Evolutionary conservation across 2,113 vertebrate genomes (phyloP).

Genomic region (Neolamprologus hecqui): DNA sequence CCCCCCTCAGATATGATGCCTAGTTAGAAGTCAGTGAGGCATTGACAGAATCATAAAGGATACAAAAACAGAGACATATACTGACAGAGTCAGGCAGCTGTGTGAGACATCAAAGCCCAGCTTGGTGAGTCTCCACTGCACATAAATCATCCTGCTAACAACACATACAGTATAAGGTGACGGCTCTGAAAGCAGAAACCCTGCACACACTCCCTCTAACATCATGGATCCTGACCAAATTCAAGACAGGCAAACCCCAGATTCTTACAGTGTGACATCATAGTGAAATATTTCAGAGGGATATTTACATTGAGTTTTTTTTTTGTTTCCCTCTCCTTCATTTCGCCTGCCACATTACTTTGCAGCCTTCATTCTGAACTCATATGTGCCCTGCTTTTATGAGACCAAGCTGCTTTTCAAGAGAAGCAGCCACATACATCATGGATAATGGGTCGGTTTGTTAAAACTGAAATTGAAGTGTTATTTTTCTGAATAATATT

Average conservation of each 20-base stretch:
- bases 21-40: background rate
- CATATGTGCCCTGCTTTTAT: background rate
- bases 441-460: background rate
- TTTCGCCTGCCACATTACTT: background rate
- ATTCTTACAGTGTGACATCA: background rate
- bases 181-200: background rate
- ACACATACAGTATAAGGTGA: constrained; percentile 33
- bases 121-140: background rate
- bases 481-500: background rate
- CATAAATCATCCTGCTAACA: constrained; percentile 43
- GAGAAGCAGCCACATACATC: background rate
- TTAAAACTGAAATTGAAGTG: background rate
- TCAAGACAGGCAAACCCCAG: background rate
- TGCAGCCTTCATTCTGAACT: background rate
- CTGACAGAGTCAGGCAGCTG: constrained; percentile 39
- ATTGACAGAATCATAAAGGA: background rate
- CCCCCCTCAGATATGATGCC: background rate
- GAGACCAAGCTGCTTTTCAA: background rate
- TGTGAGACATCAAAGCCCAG: constrained; percentile 7
- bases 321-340: background rate
- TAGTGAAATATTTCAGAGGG: background rate
- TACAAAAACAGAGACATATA: background rate
- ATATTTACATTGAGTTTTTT: background rate
- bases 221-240: background rate
- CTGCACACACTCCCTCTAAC: background rate